Base-by-base conservation (phyloP, 1,140 invertebrate genomes). In the Monochamus saltuarius region DNA sequence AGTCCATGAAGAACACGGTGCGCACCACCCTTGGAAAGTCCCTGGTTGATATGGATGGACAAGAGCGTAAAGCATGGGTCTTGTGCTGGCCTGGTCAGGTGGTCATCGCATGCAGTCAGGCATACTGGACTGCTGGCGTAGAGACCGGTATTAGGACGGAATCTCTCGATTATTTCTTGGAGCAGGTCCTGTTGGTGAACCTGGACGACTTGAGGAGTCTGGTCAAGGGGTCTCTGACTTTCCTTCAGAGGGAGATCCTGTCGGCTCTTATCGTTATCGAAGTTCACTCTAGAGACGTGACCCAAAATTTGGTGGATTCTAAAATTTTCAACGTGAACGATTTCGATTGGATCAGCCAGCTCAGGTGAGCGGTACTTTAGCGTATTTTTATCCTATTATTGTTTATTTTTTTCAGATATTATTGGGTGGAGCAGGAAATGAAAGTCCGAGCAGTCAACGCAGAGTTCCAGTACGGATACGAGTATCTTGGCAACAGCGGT, bases 401-500 rank as follows among this genome's bases (percentile, higher is more conserved):
- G n/a, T n/a, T 42, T 42, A 8, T 10, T 13, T 35, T 43, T 64
- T 70, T 11, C 42, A 77, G 81, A 54, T 88, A 88, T 68, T 89
- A 89, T 66, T 87, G 85, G 83, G 74, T 84, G 38, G 77, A 85
- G 6, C 67, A 79, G 9, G 78, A 86, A 11, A 73, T 75, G 51
- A 76, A 74, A 63, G 73, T 74, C 2, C 37, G 73, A 38, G 73
- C 73, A 7, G 72, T 91, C 66, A 96, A 97, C 75, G 90, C 92
- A 0, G 87, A 87, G 66, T 85, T 97, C 61, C 82, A 84, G 13
- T 98, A 98, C 74, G 94, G 94, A 13, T 97, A 97, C 73, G 95
- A 98, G 74, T 98, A 98, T 76, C 80, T 97, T 16, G 94, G 94
- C 1, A 95, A 96, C 72, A 89, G 88, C 9, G 87, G 88, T 6